Evolutionary conservation across 2,797 vertebrate genomes (phyloP), one percentile per base, ranked within the genome.

Genomic region (Pogonophryne albipinna): DNA sequence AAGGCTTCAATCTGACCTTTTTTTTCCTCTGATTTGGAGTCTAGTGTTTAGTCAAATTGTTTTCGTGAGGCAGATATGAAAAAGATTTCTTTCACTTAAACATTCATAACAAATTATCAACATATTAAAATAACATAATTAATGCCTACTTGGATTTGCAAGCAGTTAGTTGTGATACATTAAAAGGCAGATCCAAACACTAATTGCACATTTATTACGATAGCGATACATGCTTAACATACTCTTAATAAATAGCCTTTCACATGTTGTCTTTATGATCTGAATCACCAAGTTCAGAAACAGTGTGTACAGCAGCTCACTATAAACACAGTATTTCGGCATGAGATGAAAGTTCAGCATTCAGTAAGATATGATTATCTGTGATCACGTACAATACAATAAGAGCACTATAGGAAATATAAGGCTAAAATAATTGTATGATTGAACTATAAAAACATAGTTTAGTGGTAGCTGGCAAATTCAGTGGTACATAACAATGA

Each of bases 71-170:
- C 19, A 60, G 19, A 51, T 34, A 45, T 6, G 13, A 58, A 27
- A 45, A 55, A 52, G 27, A 20, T 23, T 17, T 15, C 45, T 42
- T 66, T 56, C 31, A 71, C 38, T 66, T 59, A 50, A 3, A 68
- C 19, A 34, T 38, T 38, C 38, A 55, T 13, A 11, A 9, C 61
- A 38, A 59, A 74, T 9, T n/a, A 27, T 53, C 52, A 45, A 34
- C 74, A 79, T 53, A 60, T 68, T 60, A 34, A 67, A 73, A 45
- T 15, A 46, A 10, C 46, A 52, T 55, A 53, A 11, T 31, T 71
- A 71, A 51, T 59, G 15, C 15, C 16, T 17, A 6, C n/a, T 45
- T 47, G 47, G 34, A 74, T 81, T 83, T 81, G 68, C 78, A 79
- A 78, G 65, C 41, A 66, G 31, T 57, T 49, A 16, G 46, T 10